A percentile compares a stretch with the other conserved stretches of the same genome.
phyloP scores from a whole-genome alignment of 2,797 vertebrate species.

The Diceros bicornis region DNA sequence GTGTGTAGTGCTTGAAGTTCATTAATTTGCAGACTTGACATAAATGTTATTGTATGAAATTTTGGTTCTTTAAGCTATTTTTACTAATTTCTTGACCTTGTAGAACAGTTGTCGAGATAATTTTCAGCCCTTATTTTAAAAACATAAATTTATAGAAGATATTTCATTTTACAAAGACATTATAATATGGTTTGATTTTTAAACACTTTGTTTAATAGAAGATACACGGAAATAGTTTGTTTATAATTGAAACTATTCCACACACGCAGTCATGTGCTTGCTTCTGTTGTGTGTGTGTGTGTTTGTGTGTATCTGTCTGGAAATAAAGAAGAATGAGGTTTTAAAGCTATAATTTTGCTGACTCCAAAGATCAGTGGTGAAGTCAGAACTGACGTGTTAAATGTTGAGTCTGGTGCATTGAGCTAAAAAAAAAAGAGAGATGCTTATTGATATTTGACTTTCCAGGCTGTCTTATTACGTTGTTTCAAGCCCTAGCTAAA shows the following conservation, averaged over 20 bases:
- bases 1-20: neutral
- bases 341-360: neutral
- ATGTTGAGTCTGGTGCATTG: neutral
- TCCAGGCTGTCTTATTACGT: neutral
- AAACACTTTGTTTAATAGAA: neutral
- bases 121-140: conserved; percentile 57
- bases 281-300: neutral
- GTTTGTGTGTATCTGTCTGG: neutral
- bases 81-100: conserved; percentile 22
- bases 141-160: neutral
- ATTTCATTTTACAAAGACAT: conserved; percentile 19
- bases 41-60: conserved; percentile 28
- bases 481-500: neutral
- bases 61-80: conserved; percentile 17
- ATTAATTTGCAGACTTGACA: conserved; percentile 21
- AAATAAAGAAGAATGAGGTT: neutral
- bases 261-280: neutral
- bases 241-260: neutral
- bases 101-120: neutral
- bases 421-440: neutral
- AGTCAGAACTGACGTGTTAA: neutral
- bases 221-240: neutral
- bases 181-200: conserved; percentile 2
- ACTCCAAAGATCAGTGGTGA: neutral
- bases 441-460: neutral